Evolutionary conservation across 2,888 invertebrate species (phyloP).

Genomic region (Xylophagus ater): DNA sequence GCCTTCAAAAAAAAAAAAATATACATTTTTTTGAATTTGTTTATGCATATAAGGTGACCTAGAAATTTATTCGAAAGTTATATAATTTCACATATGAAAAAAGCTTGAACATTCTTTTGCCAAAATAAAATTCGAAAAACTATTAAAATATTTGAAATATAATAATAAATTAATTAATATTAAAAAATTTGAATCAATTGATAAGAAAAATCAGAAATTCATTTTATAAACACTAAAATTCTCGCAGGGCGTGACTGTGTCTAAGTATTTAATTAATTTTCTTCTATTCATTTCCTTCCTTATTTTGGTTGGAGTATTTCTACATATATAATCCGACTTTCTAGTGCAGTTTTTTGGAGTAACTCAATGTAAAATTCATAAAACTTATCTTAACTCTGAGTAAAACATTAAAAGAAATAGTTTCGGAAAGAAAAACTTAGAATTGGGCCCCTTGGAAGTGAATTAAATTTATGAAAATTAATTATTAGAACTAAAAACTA

Average conservation of each 20-base stretch:
- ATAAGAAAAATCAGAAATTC: neutral
- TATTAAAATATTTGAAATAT: neutral
- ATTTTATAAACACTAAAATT: neutral
- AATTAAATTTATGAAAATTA: too few species aligned
- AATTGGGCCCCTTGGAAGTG: too few species aligned
- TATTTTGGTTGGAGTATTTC: too few species aligned
- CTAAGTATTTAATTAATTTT: neutral
- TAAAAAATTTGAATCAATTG: neutral
- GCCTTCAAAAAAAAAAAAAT: neutral
- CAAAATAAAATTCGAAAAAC: neutral
- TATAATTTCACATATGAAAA: neutral
- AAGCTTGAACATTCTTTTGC: neutral
- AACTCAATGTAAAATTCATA: too few species aligned
- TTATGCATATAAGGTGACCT: slow-evolving; percentile 10
- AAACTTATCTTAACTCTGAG: too few species aligned
- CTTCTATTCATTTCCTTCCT: too few species aligned
- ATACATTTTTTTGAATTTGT: slow-evolving; percentile 5
- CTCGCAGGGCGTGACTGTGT: neutral
- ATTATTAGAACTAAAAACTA: too few species aligned
- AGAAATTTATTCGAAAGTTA: slow-evolving; percentile 7
- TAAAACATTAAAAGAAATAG: too few species aligned
- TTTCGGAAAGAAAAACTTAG: too few species aligned
- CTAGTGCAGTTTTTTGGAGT: too few species aligned
- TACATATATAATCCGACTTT: too few species aligned
- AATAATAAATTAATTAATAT: neutral